phyloP scores from a whole-genome alignment of 2,888 invertebrate species.

The Dilophus febrilis region DNA sequence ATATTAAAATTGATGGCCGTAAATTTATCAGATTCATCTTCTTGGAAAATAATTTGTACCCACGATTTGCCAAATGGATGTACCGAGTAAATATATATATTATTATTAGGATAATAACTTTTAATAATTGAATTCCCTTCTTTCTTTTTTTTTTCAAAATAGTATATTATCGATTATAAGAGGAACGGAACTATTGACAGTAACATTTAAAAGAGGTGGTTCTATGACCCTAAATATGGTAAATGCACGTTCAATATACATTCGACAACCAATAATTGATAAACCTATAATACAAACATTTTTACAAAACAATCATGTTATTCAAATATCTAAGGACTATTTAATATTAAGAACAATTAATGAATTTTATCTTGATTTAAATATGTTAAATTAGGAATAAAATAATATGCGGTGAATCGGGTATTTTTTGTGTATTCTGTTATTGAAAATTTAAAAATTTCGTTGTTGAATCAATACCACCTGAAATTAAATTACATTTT shows the following conservation, averaged over 20 bases:
- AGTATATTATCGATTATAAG: background rate
- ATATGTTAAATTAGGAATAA: background rate
- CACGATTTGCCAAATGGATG: conserved; percentile 1
- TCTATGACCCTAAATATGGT: background rate
- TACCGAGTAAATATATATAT: background rate
- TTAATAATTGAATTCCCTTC: too few relatives aligned
- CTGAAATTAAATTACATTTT: too few relatives aligned
- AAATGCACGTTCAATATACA: conserved; percentile 1
- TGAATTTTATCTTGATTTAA: background rate
- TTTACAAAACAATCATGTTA: background rate
- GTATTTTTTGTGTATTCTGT: too few relatives aligned
- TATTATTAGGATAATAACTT: too few relatives aligned
- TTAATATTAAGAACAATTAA: background rate
- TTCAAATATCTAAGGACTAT: conserved; percentile 1
- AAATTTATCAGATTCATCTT: background rate
- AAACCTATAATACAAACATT: background rate
- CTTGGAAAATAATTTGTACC: background rate
- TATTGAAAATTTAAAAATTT: too few relatives aligned
- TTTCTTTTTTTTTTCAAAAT: too few relatives aligned
- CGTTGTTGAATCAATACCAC: too few relatives aligned
- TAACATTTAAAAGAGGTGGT: conserved; percentile 1
- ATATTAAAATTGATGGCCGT: background rate
- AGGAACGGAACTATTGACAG: conserved; percentile 2
- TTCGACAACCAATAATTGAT: background rate
- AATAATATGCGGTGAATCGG: too few relatives aligned